Conservation (phyloP, 1,140 invertebrate species). For the Euwallacea similis region DNA sequence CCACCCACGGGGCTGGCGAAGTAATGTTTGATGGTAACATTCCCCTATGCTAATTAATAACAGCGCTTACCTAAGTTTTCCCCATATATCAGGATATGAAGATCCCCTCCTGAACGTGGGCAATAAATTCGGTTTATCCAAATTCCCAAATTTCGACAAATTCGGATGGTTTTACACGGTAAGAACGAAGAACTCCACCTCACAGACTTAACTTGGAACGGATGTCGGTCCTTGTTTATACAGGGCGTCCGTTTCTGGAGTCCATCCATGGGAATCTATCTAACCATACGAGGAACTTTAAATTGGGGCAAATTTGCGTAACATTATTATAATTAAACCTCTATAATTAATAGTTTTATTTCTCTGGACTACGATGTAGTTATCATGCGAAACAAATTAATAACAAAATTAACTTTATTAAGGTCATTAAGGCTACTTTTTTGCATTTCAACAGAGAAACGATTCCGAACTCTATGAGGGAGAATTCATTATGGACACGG, state of each 20-base stretch:
- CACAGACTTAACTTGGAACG: too few species aligned
- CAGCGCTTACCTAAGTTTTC: not conserved
- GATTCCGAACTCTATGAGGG: slow-evolving; percentile 45
- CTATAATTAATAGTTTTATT: too few species aligned
- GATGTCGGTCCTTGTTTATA: too few species aligned
- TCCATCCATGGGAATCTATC: too few species aligned
- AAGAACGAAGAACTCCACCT: slow-evolving; percentile 43
- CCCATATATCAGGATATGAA: slow-evolving; percentile 59
- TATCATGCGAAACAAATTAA: too few species aligned
- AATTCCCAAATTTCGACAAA: slow-evolving; percentile 62
- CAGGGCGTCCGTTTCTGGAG: too few species aligned
- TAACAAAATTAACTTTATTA: not conserved
- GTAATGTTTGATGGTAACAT: slow-evolving; percentile 67
- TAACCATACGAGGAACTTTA: too few species aligned
- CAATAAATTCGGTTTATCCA: slow-evolving; percentile 55
- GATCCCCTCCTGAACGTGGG: slow-evolving; percentile 70
- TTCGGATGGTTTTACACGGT: slow-evolving; percentile 86
- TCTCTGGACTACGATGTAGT: too few species aligned
- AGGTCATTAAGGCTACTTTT: not conserved
- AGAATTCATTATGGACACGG: slow-evolving; percentile 46
- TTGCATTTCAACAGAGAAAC: slow-evolving; percentile 57
- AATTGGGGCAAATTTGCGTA: too few species aligned
- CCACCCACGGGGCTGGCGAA: slow-evolving; percentile 68
- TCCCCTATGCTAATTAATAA: too few species aligned
- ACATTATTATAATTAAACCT: too few species aligned